Base-by-base conservation (phyloP, 2,888 invertebrate species). In the Eupsilia transversa region DNA sequence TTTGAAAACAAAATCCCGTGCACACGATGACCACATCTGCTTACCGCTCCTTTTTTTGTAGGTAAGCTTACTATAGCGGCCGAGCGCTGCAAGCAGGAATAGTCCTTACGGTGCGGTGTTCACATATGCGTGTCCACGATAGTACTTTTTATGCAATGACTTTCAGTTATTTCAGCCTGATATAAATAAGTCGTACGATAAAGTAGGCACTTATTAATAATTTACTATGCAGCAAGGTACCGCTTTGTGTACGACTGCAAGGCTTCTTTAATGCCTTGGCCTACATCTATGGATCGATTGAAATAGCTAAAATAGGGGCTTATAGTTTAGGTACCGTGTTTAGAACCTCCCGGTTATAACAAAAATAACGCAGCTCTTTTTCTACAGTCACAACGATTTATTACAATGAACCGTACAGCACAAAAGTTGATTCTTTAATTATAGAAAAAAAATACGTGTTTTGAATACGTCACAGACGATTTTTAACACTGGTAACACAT, bases 221-320 rank as follows among this genome's bases (percentile, higher is more conserved):
- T 59, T 56, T 30, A 14, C 35, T 60, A 57, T 70, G 71, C 63
- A 61, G 59, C 17, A 61, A 52, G 5, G 33, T 33, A 77, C 33
- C 52, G 54, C 64, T 78, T 74, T 65, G 73, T 72, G 64, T 52
- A 63, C 30, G 67, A 77, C 54, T 79, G 75, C 73, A 86, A 84
- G 83, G 74, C 74, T 83, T 83, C 77, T 23, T 23, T 27, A 67
- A 33, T 64, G 33, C 84, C 83, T 84, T 86, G 88, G 66, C 79
- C 83, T 78, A 86, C 70, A 70, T 77, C 23, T 23, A 65, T 74
- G 46, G 54, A 84, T 83, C 83, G 84, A 87, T 85, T 77, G 12
- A 59, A 80, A 60, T 78, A 14, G 61, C 57, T 64, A 35, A 35
- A 56, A 57, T 49, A 70, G 27, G 20, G 56, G 27, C 35, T 35